Conservation (phyloP, 2,888 invertebrate species). For the Megastigmus dorsalis region DNA sequence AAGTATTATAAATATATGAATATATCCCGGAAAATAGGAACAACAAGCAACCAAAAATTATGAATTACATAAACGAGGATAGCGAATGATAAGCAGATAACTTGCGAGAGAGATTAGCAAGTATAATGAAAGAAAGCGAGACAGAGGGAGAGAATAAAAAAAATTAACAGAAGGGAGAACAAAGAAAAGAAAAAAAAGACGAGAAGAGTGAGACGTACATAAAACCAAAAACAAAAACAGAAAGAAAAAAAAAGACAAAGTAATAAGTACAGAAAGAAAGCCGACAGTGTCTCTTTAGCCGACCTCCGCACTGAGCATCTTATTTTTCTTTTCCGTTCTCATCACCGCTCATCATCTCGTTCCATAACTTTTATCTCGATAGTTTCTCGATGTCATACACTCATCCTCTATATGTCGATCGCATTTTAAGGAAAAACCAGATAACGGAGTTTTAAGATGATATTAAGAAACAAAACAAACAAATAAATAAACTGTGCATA, state of each 20-base stretch:
- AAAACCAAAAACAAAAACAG: slow-evolving; percentile 35
- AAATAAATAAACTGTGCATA: background rate
- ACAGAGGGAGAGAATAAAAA: background rate
- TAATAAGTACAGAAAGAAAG: too few relatives aligned
- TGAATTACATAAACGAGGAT: slow-evolving; percentile 30
- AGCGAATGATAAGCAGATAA: slow-evolving; percentile 6
- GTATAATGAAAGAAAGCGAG: background rate
- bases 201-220: slow-evolving; percentile 1
- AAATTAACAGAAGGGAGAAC: slow-evolving; percentile 5
- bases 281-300: slow-evolving; percentile 61
- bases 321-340: slow-evolving; percentile 45
- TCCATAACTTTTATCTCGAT: slow-evolving; percentile 21
- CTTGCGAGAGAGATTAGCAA: background rate
- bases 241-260: too few relatives aligned
- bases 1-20: slow-evolving; percentile 48
- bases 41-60: slow-evolving; percentile 26
- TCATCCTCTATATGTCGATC: slow-evolving; percentile 22
- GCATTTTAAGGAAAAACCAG: slow-evolving; percentile 1
- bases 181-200: slow-evolving; percentile 30
- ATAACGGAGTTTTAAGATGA: background rate
- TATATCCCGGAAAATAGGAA: slow-evolving; percentile 40
- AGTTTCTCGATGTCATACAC: slow-evolving; percentile 8
- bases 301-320: slow-evolving; percentile 42
- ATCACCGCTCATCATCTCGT: slow-evolving; percentile 33
- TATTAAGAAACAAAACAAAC: background rate